phyloP scores from a whole-genome alignment of 2,888 invertebrate species.

The Patella pellucida region DNA sequence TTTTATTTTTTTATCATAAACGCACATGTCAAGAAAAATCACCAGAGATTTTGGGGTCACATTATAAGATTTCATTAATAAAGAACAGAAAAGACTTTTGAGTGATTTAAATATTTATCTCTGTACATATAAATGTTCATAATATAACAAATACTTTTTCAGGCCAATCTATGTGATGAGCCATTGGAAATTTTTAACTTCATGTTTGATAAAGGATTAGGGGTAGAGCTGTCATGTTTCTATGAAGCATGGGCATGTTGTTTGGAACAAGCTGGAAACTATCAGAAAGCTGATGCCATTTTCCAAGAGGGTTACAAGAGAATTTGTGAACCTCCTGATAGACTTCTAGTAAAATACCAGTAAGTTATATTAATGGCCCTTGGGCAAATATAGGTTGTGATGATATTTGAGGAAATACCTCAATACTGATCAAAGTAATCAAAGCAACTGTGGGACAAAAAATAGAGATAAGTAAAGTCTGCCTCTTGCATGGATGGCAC shows the following conservation, averaged over 20 bases:
- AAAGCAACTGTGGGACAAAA: no score
- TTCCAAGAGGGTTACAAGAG: slow-evolving; percentile 83
- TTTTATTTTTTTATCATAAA: background rate
- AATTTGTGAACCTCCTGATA: slow-evolving; percentile 84
- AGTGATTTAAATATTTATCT: no score
- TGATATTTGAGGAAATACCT: no score
- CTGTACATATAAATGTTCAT: no score
- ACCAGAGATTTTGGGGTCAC: background rate
- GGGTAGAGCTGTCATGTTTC: slow-evolving; percentile 84
- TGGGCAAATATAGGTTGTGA: no score
- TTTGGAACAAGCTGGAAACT: slow-evolving; percentile 85
- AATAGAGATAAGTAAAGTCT: no score
- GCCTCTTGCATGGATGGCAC: no score
- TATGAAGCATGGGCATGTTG: slow-evolving; percentile 93
- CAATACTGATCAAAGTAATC: no score
- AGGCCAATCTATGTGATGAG: slow-evolving; percentile 71
- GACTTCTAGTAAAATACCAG: slow-evolving; percentile 68
- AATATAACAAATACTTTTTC: slow-evolving; percentile 26
- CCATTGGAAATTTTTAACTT: slow-evolving; percentile 79
- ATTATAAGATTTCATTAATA: no score
- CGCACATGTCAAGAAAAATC: background rate
- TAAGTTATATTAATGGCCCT: slow-evolving; percentile 43
- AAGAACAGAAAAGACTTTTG: no score
- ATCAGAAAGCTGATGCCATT: slow-evolving; percentile 85
- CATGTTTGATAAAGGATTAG: slow-evolving; percentile 84